Base-by-base conservation (phyloP, 2,888 invertebrate species). In the Dolichopus griseipennis region DNA sequence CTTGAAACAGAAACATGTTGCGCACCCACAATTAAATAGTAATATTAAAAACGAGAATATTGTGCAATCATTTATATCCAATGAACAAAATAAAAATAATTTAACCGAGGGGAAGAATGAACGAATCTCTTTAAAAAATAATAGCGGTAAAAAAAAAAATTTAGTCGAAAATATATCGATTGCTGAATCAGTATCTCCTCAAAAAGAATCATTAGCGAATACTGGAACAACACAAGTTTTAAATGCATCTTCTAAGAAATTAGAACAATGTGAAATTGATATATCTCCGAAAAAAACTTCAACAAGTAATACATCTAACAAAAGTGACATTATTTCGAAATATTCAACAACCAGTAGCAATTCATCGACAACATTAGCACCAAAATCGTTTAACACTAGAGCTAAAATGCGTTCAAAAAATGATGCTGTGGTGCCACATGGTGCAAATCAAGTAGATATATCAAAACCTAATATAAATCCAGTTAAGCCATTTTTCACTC, bases 401-500 rank as follows among this genome's bases (percentile, higher is more conserved):
- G 78, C 81, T 62, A 83, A 84, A 75, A 80, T 83, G 72, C 78
- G 81, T 69, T 76, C 80, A 15, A 69, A 73, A 69, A 73, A 72
- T 67, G 72, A 73, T 69, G 73, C 74, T 34, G 83, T 82, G 72
- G 87, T 88, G 65, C 88, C 89, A 0, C 88, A 88, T 81, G 88
- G 88, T n/a, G 87, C 63, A 43, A 52, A 68, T 66, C 21, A 43
- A 18, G 5, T 65, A 65, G 61, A 61, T 27, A 64, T 65, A 52
- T 41, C 41, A 41, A 66, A 27, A 21, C 15, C n/a, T 4, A 43
- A 34, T 71, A 76, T 81, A 73, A 88, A 87, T 78, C 92, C 93
- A 8, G 90, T 93, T 68, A 84, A 92, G 66, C 93, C 93, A 20
- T 93, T 93, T 81, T 84, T 94, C 67, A 93, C 93, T 63, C 86